phyloP scores from a whole-genome alignment of 2,888 invertebrate species.

The Oscheius myriophilus region DNA sequence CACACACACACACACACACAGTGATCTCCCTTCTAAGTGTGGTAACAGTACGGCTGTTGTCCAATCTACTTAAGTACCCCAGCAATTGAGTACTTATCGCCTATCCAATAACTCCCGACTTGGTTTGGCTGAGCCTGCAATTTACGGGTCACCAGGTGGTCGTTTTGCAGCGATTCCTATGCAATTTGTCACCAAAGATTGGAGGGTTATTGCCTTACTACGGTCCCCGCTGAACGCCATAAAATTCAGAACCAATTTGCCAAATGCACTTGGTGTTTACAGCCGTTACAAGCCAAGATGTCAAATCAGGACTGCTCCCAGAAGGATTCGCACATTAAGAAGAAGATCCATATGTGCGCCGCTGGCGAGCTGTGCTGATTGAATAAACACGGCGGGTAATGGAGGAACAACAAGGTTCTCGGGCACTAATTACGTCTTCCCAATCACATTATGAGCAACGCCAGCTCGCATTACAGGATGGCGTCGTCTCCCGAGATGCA shows the following conservation, averaged over 20 bases:
- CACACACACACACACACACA: too few species aligned
- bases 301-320: too few species aligned
- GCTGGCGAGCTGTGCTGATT: conserved; percentile 23
- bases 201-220: conserved; percentile 3
- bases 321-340: conserved; percentile 12
- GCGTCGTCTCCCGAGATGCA: too few species aligned
- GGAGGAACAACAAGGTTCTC: conserved; percentile 29
- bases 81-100: too few species aligned
- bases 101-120: too few species aligned
- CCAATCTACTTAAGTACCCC: too few species aligned
- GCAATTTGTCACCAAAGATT: neutral
- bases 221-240: neutral
- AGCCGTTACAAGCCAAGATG: neutral
- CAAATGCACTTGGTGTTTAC: neutral
- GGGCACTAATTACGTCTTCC: conserved; percentile 27
- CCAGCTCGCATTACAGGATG: conserved; percentile 22
- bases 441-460: conserved; percentile 29
- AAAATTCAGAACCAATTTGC: neutral
- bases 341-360: conserved; percentile 12
- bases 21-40: too few species aligned
- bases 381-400: conserved; percentile 31
- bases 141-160: too few species aligned
- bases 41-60: too few species aligned
- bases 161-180: neutral
- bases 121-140: too few species aligned